Base-by-base conservation (phyloP, 2,113 vertebrate species). In the Dipodomys stephensi region DNA sequence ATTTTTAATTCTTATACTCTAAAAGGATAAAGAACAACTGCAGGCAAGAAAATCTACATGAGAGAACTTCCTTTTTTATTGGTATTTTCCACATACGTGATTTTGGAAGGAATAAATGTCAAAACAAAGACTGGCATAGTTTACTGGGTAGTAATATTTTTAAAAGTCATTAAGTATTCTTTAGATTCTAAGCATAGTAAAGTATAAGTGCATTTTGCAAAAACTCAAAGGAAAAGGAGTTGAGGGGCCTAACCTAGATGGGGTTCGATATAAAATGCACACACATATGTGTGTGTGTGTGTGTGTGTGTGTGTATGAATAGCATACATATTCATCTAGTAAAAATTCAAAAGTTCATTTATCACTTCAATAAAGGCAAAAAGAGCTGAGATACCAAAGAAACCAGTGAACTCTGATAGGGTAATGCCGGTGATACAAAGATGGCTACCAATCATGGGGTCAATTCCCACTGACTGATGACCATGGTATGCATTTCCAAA, bases 311-410 rank as follows among this genome's bases (percentile, higher is more conserved):
- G 39, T 39, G 39, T 49, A 49, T 49, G 49, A 49, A 49, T 49
- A 49, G 8, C 49, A 49, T 49, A 49, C 49, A 49, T 49, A 49
- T 49, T 49, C 49, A 49, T 49, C 49, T 12, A 83, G 57, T 0
- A 6, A 57, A 89, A 92, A 94, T 73, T 78, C 57, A 53, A 60
- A 30, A 49, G 49, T 49, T 49, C 67, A n/a, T 79, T 62, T 89
- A 22, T 30, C 32, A 53, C 44, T 72, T 76, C 93, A 95, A 93
- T 39, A 73, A 95, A 93, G 19, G 27, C 30, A 91, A 65, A 39
- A 80, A 77, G 30, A 91, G 68, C 77, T 28, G 27, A 76, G 65
- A 64, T 10, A 30, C 76, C 20, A 0, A 19, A 67, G 78, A 74
- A 90, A 64, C 44, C 18, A 53, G 39, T 6, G 44, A 92, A 82